Evolutionary conservation across 1,140 invertebrate genomes (phyloP), one percentile per base, ranked within the genome.

Genomic region (Cyrtorhinus lividipennis): DNA sequence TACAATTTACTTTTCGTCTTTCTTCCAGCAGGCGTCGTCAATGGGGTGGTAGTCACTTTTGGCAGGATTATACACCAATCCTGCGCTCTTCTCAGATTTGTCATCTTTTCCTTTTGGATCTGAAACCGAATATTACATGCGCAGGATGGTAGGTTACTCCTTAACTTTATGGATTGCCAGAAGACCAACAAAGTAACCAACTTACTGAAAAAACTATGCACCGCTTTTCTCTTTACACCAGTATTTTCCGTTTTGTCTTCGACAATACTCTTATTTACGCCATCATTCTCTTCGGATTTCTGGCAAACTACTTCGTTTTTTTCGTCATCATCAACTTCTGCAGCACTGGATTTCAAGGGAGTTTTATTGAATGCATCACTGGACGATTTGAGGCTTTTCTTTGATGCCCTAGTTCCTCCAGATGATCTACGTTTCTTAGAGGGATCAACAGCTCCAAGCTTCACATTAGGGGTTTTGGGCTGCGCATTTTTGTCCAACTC

Each of bases 11-110:
- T 81, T 83, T 71, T 93, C 81, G 3, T 79, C 81, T 48, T 78
- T 74, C 68, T 82, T 81, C 94, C 94, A 98, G 67, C 79, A 85
- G 0, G 93, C 93, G 79, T 95, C 83, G 15, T 90, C 77, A n/a
- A 97, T 81, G 1, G 94, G 92, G 76, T 97, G 81, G 75, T 98
- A 71, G 23, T 85, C 85, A 1, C 75, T 68, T 67, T 82, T 81
- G 5, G 77, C 76, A 1, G 94, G 94, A 75, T 92, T 80, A 72
- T 93, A 97, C 30, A 79, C 75, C 8, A 68, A 70, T 59, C 72
- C 74, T 15, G 62, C 53, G 1, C 12, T 58, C 45, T 63, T 64
- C 25, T 64, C 59, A 13, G 30, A 10, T 38, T 26, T 24, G 15
- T 44, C 15, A 56, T 56, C 3, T 59, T 65, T 26, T 22, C 27